phyloP scores from a whole-genome alignment of 2,888 invertebrate species.

The Mimachlamys varia region DNA sequence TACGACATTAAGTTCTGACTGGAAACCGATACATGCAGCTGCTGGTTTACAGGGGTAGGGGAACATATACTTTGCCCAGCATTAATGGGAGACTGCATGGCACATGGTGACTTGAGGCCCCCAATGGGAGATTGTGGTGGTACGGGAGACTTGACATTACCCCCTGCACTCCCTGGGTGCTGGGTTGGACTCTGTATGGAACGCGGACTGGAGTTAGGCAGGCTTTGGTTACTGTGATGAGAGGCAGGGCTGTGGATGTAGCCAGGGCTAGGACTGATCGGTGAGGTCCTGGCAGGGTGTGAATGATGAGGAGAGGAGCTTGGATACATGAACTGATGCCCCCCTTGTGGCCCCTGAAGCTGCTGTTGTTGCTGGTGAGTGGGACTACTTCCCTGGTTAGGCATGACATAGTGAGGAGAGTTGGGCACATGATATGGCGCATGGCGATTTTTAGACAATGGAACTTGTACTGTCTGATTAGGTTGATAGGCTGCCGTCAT shows the following conservation, averaged over 20 bases:
- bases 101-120: conserved; percentile 68
- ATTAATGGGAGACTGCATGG: conserved; percentile 59
- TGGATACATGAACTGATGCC: conserved; percentile 59
- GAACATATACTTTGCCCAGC: conserved; percentile 55
- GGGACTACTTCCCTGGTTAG: conserved; percentile 44
- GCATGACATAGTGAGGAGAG: conserved; percentile 64
- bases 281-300: conserved; percentile 64
- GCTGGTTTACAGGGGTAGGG: conserved; percentile 60
- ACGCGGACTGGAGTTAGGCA: conserved; percentile 73
- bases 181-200: conserved; percentile 73
- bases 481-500: conserved; percentile 75
- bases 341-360: conserved; percentile 41
- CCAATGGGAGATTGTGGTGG: conserved; percentile 57
- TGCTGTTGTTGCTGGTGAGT: conserved; percentile 51
- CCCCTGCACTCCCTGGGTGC: conserved; percentile 47
- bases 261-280: conserved; percentile 70
- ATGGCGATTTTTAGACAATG: conserved; percentile 67
- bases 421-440: conserved; percentile 73
- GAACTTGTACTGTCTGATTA: conserved; percentile 75
- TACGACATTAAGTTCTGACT: conserved; percentile 48
- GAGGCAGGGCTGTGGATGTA: conserved; percentile 71
- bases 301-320: conserved; percentile 60
- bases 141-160: conserved; percentile 62
- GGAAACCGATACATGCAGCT: conserved; percentile 62
- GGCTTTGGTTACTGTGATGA: conserved; percentile 72